Base-by-base conservation (phyloP, 2,113 vertebrate genomes). In the Malurus elegans region DNA sequence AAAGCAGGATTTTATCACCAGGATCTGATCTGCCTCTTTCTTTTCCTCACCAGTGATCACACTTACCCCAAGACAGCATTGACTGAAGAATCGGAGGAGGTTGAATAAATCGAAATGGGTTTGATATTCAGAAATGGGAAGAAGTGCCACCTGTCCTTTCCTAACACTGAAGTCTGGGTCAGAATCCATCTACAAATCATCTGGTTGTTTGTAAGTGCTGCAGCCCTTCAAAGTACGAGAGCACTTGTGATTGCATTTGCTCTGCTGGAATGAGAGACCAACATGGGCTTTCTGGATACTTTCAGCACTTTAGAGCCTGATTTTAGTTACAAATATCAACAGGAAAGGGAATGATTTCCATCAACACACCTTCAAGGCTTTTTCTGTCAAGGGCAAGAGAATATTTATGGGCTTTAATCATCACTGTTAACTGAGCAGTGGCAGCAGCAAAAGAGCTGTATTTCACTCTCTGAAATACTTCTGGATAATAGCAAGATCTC, bases 241-340 rank as follows among this genome's bases (percentile, higher is more conserved):
- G 65, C 86, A 44, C 64, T 66, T 73, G 47, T 72, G 79, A 89
- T 62, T 94, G 75, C 80, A 95, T 96, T 92, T 96, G 88, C 48
- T 95, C 86, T 93, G 69, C 80, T 89, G 60, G 67, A 95, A 58
- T 47, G 79, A 66, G 86, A 93, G 61, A 38, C 45, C 65, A 95
- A 86, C 19, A 36, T 0, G 1, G 62, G 17, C 34, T 76, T 88
- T 47, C 92, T 15, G 75, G 67, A 51, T 19, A 40, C 62, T 10
- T 71, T 48, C 64, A 81, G 50, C 45, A 79, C 79, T 88, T 96
- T 42, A 75, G 42, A 92, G 54, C 54, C 14, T 90, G 88, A 51
- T n/a, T 92, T 90, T 69, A 85, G 88, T 32, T 76, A 89, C 80
- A 92, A 54, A 58, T 62, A 81, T 23, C 86, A 85, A 85, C 50